Conservation (phyloP, 2,113 vertebrate species). For the Dipodomys merriami region DNA sequence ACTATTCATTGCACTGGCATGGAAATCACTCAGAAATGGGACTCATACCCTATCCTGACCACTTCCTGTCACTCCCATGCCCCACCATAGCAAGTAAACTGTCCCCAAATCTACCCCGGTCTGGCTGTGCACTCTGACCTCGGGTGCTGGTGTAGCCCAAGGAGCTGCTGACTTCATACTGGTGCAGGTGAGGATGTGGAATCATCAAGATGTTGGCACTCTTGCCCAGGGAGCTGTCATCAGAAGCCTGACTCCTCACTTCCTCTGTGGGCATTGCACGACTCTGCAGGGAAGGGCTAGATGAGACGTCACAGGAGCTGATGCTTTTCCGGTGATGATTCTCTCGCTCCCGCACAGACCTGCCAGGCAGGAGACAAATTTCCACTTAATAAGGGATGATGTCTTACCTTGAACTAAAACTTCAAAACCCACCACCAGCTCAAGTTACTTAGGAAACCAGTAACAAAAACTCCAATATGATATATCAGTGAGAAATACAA, state of each 20-base stretch:
- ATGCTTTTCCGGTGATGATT: slow-evolving; percentile 92
- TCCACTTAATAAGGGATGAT: background rate
- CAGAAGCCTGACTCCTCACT: slow-evolving; percentile 95
- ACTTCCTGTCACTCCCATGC: background rate
- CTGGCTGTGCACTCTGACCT: slow-evolving; percentile 86
- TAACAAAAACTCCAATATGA: background rate
- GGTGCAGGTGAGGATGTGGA: slow-evolving; percentile 90
- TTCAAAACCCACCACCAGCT: background rate
- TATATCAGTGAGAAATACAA: background rate
- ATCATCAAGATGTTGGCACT: slow-evolving; percentile 96
- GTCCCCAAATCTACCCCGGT: background rate
- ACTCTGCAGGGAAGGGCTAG: slow-evolving; percentile 88
- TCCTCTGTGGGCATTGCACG: slow-evolving; percentile 89
- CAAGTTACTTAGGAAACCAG: background rate
- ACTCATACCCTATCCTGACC: background rate
- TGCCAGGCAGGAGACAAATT: slow-evolving; percentile 68
- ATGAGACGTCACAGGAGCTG: slow-evolving; percentile 91
- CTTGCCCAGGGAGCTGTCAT: slow-evolving; percentile 94
- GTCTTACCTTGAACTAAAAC: background rate
- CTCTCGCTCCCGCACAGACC: slow-evolving; percentile 90
- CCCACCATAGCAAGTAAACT: background rate
- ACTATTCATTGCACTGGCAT: background rate
- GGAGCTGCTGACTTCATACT: slow-evolving; percentile 99
- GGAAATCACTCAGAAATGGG: background rate
- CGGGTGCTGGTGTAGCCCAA: slow-evolving; percentile 96